Conservation (phyloP, 2,888 invertebrate species). For the Andrena flavipes region DNA sequence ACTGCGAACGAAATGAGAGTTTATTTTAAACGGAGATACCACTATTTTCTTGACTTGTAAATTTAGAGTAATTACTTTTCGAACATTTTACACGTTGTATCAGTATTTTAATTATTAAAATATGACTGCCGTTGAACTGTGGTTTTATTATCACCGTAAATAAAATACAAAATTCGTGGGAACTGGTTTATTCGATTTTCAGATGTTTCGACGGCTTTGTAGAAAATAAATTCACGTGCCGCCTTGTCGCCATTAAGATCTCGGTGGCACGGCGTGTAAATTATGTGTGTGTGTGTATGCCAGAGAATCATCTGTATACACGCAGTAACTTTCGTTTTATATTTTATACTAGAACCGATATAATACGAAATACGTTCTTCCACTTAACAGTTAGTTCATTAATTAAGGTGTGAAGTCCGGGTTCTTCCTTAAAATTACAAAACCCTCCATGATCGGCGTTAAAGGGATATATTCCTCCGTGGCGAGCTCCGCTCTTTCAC, state of each 20-base stretch:
- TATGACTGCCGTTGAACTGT: slow-evolving; percentile 50
- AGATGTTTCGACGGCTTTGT: slow-evolving; percentile 6
- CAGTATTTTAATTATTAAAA: slow-evolving; percentile 67
- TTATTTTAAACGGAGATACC: slow-evolving; percentile 25
- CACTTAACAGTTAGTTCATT: slow-evolving; percentile 20
- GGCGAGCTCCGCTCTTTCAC: slow-evolving; percentile 98
- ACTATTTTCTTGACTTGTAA: slow-evolving; percentile 48
- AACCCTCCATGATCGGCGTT: slow-evolving; percentile 99
- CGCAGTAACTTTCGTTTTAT: slow-evolving; percentile 49
- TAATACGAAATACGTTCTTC: slow-evolving; percentile 46
- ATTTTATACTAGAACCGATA: slow-evolving; percentile 58
- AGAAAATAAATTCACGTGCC: slow-evolving; percentile 25
- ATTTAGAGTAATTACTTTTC: slow-evolving; percentile 44
- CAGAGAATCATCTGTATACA: slow-evolving; percentile 22
- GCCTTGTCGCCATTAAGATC: slow-evolving; percentile 9
- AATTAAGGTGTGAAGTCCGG: slow-evolving; percentile 86
- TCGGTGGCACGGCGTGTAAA: slow-evolving; percentile 10
- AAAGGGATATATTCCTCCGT: slow-evolving; percentile 98
- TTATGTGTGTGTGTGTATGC: slow-evolving; percentile 15
- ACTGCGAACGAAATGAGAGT: slow-evolving; percentile 9
- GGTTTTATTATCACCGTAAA: slow-evolving; percentile 35
- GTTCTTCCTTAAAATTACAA: slow-evolving; percentile 99
- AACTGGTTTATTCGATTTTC: slow-evolving; percentile 39
- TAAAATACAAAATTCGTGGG: slow-evolving; percentile 45
- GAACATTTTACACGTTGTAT: slow-evolving; percentile 58